A percentile compares a stretch with the other conserved stretches of the same genome.
Evolutionary conservation across 2,797 vertebrate species (phyloP).

Genomic region (Xerus rutilus): DNA sequence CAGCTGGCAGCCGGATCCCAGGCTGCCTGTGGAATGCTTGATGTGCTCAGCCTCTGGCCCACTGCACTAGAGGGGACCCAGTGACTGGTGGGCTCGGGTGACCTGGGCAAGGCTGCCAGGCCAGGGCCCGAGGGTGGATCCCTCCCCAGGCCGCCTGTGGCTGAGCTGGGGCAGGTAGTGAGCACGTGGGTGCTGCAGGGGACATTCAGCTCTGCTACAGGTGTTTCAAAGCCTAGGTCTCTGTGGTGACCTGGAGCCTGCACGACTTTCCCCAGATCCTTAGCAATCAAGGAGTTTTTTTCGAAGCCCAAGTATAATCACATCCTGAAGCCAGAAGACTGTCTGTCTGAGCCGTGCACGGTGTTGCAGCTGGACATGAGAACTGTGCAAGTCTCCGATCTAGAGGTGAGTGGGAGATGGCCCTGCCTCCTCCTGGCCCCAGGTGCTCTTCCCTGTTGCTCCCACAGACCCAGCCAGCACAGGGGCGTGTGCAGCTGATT

Average conservation of each 20-base stretch:
- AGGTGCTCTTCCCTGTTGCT: accelerated
- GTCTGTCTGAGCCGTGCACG: conserved; percentile 86
- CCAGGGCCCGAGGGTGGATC: not conserved
- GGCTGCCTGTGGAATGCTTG: accelerated
- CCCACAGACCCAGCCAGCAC: no score
- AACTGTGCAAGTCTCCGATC: conserved; percentile 83
- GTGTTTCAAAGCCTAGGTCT: not conserved
- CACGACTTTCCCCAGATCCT: conserved; percentile 82
- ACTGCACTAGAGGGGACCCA: not conserved
- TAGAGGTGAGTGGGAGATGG: conserved; percentile 71
- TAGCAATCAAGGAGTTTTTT: conserved; percentile 92
- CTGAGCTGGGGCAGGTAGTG: no score
- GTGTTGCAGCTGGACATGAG: conserved; percentile 90
- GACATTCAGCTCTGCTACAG: accelerated
- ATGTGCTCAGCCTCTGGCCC: not conserved
- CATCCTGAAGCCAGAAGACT: conserved; percentile 86
- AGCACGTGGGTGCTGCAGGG: not conserved
- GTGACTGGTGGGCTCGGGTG: accelerated
- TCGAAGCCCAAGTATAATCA: conserved; percentile 92
- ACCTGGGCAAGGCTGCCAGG: not conserved
- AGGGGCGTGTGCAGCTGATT: not conserved
- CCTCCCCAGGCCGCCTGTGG: not conserved
- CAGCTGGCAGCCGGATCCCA: not conserved
- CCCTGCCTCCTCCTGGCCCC: not conserved
- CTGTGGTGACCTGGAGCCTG: not conserved